Evolutionary conservation across 2,797 vertebrate species (phyloP), one percentile per base, ranked within the genome.

Genomic region (Argentina silus): DNA sequence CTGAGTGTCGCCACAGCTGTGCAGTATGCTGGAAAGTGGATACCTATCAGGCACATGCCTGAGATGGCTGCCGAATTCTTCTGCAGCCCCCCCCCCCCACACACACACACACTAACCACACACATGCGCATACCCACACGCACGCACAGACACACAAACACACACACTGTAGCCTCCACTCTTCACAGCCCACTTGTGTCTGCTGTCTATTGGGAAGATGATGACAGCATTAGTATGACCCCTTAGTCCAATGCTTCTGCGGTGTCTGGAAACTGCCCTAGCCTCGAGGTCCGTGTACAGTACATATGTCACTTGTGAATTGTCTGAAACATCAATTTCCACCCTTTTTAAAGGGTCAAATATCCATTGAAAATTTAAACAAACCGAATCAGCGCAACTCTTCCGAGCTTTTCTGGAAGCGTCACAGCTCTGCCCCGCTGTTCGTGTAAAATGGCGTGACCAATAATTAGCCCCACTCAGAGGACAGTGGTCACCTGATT

Each of bases 321-420:
- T 86, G 84, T 69, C 84, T 79, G 84, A 86, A 88, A 88, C 83
- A 88, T 86, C 81, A 78, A 88, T 88, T 86, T 86, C 80, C 84
- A 77, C 84, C 76, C 82, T 79, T 80, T 78, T 79, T 83, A 83
- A 74, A 82, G 76, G 72, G 76, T 74, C 72, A 76, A 83, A 82
- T 80, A 86, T 75, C 79, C 76, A 48, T 85, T 83, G 48, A 82
- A 84, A 85, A 81, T 79, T 79, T 78, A 82, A 86, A 76, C 79
- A 87, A 87, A 86, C 81, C 73, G 72, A 83, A 83, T 85, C 79
- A 80, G 83, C 48, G 47, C 70, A 66, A 83, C 67, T 78, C 74
- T 78, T 79, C 71, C 69, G 50, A 73, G 75, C 76, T 80, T 77
- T 76, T 67, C 10, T 7, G 74, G 59, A 53, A 76, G 61, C 71